Conservation (phyloP, 2,888 invertebrate genomes). For the Nemurella pictetii region DNA sequence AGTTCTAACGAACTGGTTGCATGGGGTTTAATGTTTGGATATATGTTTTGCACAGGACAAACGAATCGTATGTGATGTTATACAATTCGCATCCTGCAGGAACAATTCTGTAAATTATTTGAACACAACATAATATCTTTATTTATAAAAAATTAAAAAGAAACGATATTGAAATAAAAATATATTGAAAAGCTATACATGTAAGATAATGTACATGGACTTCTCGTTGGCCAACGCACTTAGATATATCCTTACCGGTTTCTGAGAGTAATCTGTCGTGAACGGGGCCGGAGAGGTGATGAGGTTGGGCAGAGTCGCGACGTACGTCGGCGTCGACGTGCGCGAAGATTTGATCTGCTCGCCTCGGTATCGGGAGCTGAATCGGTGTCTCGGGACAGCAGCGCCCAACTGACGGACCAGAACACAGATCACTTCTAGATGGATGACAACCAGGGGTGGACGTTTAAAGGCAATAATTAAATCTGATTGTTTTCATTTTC, state of each 20-base stretch:
- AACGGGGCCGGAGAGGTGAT: conserved; percentile 42
- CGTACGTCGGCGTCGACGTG: conserved; percentile 61
- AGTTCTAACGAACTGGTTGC: conserved; percentile 20
- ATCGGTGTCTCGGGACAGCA: conserved; percentile 47
- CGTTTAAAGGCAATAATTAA: too few relatives aligned
- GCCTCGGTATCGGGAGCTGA: conserved; percentile 62
- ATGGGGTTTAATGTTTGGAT: conserved; percentile 10
- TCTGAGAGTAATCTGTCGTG: background rate
- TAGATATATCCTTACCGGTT: conserved; percentile 18
- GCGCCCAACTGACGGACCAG: background rate
- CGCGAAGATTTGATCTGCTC: conserved; percentile 51
- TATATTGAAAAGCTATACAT: background rate
- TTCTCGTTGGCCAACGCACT: background rate
- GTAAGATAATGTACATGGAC: background rate
- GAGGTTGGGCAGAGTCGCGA: conserved; percentile 64
- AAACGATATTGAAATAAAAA: too few relatives aligned
- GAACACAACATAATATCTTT: background rate
- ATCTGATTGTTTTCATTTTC: too few relatives aligned
- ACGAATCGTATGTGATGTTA: too few relatives aligned
- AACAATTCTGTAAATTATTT: background rate
- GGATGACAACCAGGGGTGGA: too few relatives aligned
- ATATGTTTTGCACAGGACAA: background rate
- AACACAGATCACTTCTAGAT: too few relatives aligned
- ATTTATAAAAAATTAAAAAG: background rate
- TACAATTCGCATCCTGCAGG: background rate